Evolutionary conservation across 2,113 vertebrate species (phyloP).

Genomic region (Pan troglodytes): DNA sequence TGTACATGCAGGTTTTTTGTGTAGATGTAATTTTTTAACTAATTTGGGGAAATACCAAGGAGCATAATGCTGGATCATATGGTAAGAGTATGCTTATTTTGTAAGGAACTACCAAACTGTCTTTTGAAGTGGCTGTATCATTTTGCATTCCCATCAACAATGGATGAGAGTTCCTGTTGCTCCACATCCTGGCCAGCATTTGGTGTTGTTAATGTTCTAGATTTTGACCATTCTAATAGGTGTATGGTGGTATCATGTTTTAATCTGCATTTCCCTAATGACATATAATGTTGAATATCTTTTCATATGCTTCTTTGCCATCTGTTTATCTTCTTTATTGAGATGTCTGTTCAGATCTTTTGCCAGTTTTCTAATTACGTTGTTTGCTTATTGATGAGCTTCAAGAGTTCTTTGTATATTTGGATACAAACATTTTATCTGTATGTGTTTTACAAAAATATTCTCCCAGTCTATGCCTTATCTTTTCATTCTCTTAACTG

Average conservation of each 20-base stretch:
- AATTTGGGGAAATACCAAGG: not conserved
- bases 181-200: not conserved
- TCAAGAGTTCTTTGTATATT: not conserved
- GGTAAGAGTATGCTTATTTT: not conserved
- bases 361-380: not conserved
- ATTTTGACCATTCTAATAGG: not conserved
- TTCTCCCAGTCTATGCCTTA: not conserved
- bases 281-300: not conserved
- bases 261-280: not conserved
- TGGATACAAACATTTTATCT: not conserved
- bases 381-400: not conserved
- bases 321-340: not conserved
- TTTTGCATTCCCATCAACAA: not conserved
- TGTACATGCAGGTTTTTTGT: not conserved
- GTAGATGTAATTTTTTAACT: not conserved
- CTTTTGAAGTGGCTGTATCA: not conserved
- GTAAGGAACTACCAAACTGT: not conserved
- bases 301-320: not conserved
- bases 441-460: not conserved
- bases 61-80: not conserved
- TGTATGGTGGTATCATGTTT: not conserved
- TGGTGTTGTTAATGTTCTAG: not conserved
- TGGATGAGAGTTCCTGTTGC: not conserved
- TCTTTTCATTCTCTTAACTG: not conserved
- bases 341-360: not conserved